Percentiles rank a stretch among this genome's conserved stretches.
phyloP scores from a whole-genome alignment of 1,140 invertebrate genomes.

The Thrips palmi region DNA sequence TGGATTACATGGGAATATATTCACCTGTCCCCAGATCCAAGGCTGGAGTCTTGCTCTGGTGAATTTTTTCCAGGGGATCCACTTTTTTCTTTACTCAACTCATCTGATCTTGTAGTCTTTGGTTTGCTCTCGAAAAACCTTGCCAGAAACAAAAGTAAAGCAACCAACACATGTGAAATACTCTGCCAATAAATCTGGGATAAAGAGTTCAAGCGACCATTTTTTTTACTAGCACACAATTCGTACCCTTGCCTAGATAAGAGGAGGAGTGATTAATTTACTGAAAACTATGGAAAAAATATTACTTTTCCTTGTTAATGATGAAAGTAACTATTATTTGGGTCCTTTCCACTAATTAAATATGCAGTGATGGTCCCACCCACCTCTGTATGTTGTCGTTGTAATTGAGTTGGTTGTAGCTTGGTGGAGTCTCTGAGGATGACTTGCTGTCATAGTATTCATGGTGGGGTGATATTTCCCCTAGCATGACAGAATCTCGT shows the following conservation, averaged over 20 bases:
- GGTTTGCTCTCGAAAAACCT: slow-evolving; percentile 70
- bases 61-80: no score
- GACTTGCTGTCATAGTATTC: slow-evolving; percentile 63
- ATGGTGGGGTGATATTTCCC: slow-evolving; percentile 70
- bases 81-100: slow-evolving; percentile 15
- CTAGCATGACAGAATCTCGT: slow-evolving; percentile 60
- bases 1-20: no score
- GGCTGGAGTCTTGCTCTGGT: no score
- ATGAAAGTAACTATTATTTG: no score
- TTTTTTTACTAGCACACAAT: no score
- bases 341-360: background rate
- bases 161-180: slow-evolving; percentile 6
- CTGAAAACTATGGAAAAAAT: no score
- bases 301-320: no score
- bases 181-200: background rate
- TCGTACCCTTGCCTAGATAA: background rate
- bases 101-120: slow-evolving; percentile 31
- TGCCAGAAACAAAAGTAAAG: slow-evolving; percentile 11
- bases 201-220: no score
- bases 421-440: slow-evolving; percentile 60
- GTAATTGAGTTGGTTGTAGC: slow-evolving; percentile 74
- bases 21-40: no score
- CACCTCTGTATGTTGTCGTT: slow-evolving; percentile 60
- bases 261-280: slow-evolving; percentile 3
- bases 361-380: background rate